Base-by-base conservation (phyloP, 2,888 invertebrate species). In the Glomeris marginata region DNA sequence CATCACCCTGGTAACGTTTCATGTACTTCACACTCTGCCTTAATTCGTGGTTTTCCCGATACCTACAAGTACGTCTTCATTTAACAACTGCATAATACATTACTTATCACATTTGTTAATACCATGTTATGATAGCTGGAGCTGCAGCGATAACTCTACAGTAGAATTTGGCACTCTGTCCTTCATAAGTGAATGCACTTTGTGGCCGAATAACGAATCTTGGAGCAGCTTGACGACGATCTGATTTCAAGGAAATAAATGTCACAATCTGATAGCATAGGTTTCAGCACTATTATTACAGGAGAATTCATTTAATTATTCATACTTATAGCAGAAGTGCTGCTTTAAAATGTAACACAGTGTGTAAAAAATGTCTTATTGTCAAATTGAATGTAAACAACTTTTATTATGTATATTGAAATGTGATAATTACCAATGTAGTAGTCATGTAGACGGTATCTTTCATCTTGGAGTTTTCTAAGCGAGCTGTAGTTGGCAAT, bases 11-110 rank as follows among this genome's bases (percentile, higher is more conserved):
- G 66, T 97, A 98, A 62, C 94, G 80, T 72, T 97, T 97, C 97
- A 98, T 98, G 70, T 87, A 94, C 71, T 99, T 99, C 57, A 95
- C 94, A 59, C 92, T 92, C 71, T 98, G 97, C 49, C 88, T 75
- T 49, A 98, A 72, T 65, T 95, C 95, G 63, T 80, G 77, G 69
- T 87, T 88, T 69, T 90, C 92, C 63, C 85, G 83, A 57, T 81
- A 84, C 61, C 61, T 61, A 37, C 11, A 36, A 11, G 11, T 36
- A 13, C 11, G 13, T 11, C 11, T 36, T 36, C 36, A 36, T 36
- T 11, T 36, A 36, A 36, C 11, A 36, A 5, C 40, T 8, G 16
- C 2, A 38, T 5, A 38, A 38, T 38, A 38, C 4, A 15, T 38
- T 38, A 8, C 15, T 8, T 5, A 10, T 38, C 18, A 16, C 11